Percentiles rank a stretch among this genome's conserved stretches.
phyloP scores from a whole-genome alignment of 2,797 vertebrate species.

The Aplochiton taeniatus region DNA sequence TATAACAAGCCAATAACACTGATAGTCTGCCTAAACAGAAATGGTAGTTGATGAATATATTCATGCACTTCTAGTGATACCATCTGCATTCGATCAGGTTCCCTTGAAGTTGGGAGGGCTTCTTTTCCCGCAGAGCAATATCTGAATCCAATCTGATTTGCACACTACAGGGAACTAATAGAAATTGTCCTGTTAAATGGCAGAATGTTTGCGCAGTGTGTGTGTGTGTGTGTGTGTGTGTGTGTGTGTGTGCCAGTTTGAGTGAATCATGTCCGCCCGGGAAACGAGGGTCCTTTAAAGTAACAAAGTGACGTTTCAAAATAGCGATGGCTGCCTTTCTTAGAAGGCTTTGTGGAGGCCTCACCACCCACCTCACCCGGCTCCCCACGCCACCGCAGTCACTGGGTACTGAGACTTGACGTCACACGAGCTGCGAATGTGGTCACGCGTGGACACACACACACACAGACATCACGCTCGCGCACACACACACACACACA shows the following conservation, averaged over 20 bases:
- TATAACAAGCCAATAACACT: too few species aligned
- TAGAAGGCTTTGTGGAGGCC: too few species aligned
- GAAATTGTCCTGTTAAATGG: too few species aligned
- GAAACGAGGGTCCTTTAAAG: background rate
- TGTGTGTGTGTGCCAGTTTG: background rate
- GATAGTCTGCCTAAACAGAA: too few species aligned
- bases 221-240: background rate
- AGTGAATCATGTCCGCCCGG: background rate
- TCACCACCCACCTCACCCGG: background rate
- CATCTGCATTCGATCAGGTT: too few species aligned
- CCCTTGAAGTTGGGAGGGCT: too few species aligned
- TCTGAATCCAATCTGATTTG: too few species aligned
- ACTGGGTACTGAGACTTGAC: background rate
- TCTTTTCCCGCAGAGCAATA: too few species aligned
- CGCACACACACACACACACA: slow-evolving; percentile 38
- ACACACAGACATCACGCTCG: slow-evolving; percentile 22
- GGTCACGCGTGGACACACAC: background rate
- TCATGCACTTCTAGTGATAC: too few species aligned
- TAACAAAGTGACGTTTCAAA: background rate
- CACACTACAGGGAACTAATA: too few species aligned
- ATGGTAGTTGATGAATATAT: too few species aligned
- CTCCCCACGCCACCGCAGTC: background rate
- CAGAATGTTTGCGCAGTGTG: background rate
- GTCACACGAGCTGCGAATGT: background rate
- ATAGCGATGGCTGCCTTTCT: too few species aligned